Evolutionary conservation across 2,113 vertebrate genomes (phyloP), one percentile per base, ranked within the genome.

Genomic region (Burhinus bistriatus): DNA sequence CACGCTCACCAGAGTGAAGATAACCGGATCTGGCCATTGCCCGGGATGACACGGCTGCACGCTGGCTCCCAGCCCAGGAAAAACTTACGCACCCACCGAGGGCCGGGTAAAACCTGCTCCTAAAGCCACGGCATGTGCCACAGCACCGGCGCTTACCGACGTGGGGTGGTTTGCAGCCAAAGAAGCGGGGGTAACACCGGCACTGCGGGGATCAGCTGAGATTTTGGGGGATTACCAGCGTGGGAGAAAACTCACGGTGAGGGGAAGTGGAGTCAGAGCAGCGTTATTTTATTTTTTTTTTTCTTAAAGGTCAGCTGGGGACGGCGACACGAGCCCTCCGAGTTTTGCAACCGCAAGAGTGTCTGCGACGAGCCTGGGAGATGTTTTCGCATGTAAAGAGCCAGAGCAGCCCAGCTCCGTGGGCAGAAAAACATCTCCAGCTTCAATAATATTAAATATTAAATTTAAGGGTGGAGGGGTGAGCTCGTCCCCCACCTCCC

Each of bases 291-390:
- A 36, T 70, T 51, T 36, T 12, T 76, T 76, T 29, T 30, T 38
- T 49, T 34, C 20, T 69, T 65, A 93, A 91, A 94, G 95, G 95
- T 96, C 92, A 94, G 21, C 65, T 15, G 36, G 88, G 96, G 96
- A 95, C 92, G n/a, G 25, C 65, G 14, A 69, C 87, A 34, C 23
- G 3, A 90, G 29, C 72, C 14, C 40, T 14, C 34, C 2, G 16
- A 62, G 78, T 71, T 93, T 79, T 78, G 84, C 77, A 93, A 93
- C 90, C 38, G 1, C 79, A 40, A 18, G 16, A 84, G 61, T 22
- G 61, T 55, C 71, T 32, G 69, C 8, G 13, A 70, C 42, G 14
- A 89, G 81, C 77, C 47, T 2, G 1, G 58, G 44, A 81, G 42
- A 65, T 3, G 54, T n/a, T 93, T 91, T 62, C 4, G 52, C 70